A percentile compares a stretch with the other conserved stretches of the same genome.
Conservation (phyloP, 1,140 invertebrate genomes). For the Alviniconcha marisindica region DNA sequence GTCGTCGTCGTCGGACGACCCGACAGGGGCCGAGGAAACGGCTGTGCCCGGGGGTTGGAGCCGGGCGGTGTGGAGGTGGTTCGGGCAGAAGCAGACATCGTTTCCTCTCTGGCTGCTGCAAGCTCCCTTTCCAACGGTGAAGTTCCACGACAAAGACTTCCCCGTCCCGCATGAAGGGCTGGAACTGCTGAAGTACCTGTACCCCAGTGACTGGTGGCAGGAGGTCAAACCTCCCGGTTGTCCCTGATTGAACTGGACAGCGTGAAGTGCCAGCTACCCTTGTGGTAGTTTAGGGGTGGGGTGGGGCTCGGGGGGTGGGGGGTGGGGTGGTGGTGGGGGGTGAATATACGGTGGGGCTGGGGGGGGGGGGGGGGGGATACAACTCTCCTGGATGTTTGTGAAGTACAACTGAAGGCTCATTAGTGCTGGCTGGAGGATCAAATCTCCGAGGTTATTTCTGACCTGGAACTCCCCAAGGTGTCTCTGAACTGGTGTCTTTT, state of each 20-base stretch:
- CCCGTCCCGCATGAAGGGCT: constrained; percentile 80
- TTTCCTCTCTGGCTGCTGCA: constrained; percentile 79
- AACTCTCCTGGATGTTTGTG: neutral
- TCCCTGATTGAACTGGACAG: no score
- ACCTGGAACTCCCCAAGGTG: no score
- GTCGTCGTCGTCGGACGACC: neutral
- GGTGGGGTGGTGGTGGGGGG: no score
- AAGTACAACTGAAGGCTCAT: neutral
- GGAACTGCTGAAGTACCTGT: constrained; percentile 82
- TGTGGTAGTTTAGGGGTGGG: no score
- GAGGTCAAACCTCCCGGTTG: constrained; percentile 79
- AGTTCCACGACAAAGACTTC: constrained; percentile 76
- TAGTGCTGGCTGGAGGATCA: neutral
- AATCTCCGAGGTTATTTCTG: no score
- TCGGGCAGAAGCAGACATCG: constrained; percentile 79
- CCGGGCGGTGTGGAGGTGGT: constrained; percentile 78
- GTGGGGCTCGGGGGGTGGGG: no score
- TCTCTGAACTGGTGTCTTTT: no score
- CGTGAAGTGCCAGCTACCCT: no score
- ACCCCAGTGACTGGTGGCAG: constrained; percentile 81
- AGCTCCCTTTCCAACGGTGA: constrained; percentile 77
- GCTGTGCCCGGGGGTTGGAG: constrained; percentile 80
- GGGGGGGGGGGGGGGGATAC: neutral
- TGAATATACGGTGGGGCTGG: no score
- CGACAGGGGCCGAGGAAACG: constrained; percentile 62